Percentiles rank a stretch among this genome's conserved stretches.
Conservation (phyloP, 2,113 vertebrate species). For the Aix galericulata region DNA sequence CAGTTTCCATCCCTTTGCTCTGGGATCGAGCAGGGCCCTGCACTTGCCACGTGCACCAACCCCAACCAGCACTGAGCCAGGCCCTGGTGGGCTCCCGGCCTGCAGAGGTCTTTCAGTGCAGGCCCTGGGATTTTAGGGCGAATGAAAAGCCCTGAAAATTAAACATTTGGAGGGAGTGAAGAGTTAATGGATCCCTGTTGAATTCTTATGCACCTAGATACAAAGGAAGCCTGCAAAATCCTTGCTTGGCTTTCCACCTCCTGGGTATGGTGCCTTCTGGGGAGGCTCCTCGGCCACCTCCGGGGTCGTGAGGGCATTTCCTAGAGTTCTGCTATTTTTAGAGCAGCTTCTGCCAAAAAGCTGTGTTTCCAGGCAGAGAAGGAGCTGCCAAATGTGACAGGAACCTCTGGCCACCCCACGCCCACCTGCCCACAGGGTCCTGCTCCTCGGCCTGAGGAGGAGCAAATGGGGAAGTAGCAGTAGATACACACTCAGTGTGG, state of each 20-base stretch:
- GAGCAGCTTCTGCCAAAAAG: background rate
- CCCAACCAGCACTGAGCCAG: accelerated
- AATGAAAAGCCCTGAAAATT: background rate
- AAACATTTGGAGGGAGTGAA: background rate
- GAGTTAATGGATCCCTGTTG: background rate
- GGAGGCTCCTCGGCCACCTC: background rate
- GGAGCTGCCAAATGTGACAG: background rate
- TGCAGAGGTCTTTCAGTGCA: background rate
- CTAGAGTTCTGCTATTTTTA: background rate
- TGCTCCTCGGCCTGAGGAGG: background rate
- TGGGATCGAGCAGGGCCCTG: background rate
- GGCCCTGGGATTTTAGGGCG: background rate
- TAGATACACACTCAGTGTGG: background rate
- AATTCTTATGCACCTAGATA: background rate
- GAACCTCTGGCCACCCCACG: accelerated
- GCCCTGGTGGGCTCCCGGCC: background rate
- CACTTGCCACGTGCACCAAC: background rate
- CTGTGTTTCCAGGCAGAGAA: background rate
- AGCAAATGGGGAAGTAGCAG: background rate
- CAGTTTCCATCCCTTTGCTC: background rate
- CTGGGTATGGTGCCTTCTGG: accelerated
- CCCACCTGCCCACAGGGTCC: background rate
- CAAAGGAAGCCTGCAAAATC: background rate
- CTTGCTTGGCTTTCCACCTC: background rate
- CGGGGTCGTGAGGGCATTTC: background rate